Evolutionary conservation across 2,888 invertebrate genomes (phyloP), one percentile per base, ranked within the genome.

Genomic region (Drosophila picticornis): DNA sequence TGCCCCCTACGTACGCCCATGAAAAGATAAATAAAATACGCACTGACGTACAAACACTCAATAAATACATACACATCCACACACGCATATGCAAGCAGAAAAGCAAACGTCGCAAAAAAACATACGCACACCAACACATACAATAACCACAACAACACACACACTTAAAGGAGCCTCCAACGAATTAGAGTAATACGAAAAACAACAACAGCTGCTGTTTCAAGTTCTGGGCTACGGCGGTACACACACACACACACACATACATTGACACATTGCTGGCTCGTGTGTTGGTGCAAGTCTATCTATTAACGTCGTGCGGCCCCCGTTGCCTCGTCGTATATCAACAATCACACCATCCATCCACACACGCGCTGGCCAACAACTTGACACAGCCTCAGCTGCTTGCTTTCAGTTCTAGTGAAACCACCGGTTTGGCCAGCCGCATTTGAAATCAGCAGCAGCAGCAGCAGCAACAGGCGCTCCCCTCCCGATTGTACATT

Each of bases 391-490:
- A 80, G 84, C 90, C 55, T 77, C 88, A 85, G 81, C 58, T 60
- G 46, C 69, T 73, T 81, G 87, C 73, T 75, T 88, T 91, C 86
- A 92, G 92, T 92, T 91, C 81, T 88, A 88, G 82, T 88, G 76
- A 77, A 88, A 81, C 90, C 90, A 87, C 77, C 83, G 84, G 81
- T 82, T 83, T 70, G 83, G 77, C 70, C 72, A 83, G 88, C 67
- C 68, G 72, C 59, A 72, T 9, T 46, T 32, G 68, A 56, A 46
- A 72, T 13, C 55, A 56, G 27, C 43, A 67, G 43, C 19, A 59
- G 62, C 19, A 59, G 62, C 62, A 74, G 22, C 56, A 48, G 32
- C 11, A 53, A 31, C 43, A 58, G 67, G 48, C 31, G 75, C 64
- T 67, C 72, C 76, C 75, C 72, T 53, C 56, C 75, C 78, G 59